Percentiles rank a stretch among this genome's conserved stretches.
Conservation (phyloP, 2,888 invertebrate genomes). For the Macrophya alboannulata region DNA sequence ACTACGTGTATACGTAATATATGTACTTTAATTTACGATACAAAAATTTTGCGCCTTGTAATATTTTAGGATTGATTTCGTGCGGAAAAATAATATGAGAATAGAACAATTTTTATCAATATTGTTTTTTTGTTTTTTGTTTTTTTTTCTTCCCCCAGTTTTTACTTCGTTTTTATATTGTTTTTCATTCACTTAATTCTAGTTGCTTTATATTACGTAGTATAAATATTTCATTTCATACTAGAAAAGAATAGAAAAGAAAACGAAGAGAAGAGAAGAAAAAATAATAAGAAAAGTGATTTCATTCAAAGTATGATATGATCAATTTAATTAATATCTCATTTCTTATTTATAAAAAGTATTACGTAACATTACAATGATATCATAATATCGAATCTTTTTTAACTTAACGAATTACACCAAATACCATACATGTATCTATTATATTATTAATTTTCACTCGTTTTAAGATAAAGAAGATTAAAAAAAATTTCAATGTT, state of each 20-base stretch:
- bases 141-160: neutral
- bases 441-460: conserved; percentile 36
- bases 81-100: conserved; percentile 14
- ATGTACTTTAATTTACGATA: conserved; percentile 5
- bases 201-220: neutral
- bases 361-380: neutral
- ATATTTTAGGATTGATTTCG: conserved; percentile 22
- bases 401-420: conserved; percentile 68
- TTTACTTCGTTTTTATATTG: neutral
- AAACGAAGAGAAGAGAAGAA: neutral
- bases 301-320: neutral
- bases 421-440: conserved; percentile 69
- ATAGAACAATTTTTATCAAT: neutral
- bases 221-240: neutral
- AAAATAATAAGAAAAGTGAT: neutral
- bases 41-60: conserved; percentile 32
- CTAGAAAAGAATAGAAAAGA: neutral
- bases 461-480: neutral
- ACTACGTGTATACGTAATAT: neutral
- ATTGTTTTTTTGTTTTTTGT: neutral
- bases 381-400: conserved; percentile 13
- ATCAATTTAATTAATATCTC: neutral
- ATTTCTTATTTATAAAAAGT: conserved; percentile 1
- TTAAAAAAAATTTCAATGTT: conserved; percentile 2
- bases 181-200: neutral